Conservation (phyloP, 2,113 vertebrate genomes). For the Chaetura pelagica region DNA sequence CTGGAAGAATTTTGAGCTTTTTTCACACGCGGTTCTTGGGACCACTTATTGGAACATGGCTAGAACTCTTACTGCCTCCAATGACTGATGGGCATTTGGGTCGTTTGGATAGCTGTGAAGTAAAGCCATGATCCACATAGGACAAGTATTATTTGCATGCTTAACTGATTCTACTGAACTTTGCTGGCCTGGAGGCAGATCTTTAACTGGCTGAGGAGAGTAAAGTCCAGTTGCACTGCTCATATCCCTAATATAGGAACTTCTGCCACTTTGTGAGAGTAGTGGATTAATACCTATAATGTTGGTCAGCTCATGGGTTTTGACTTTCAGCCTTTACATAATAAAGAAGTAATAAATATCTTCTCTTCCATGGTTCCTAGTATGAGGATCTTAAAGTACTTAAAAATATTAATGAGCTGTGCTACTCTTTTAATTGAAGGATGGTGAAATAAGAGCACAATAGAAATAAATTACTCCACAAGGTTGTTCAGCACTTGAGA, state of each 20-base stretch:
- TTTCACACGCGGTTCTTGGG: not conserved
- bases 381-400: not conserved
- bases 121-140: fast-evolving
- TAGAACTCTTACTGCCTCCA: not conserved
- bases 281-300: not conserved
- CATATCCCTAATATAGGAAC: not conserved
- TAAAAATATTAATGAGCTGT: not conserved
- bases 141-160: not conserved
- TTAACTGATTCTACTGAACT: not conserved
- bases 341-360: not conserved
- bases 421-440: not conserved
- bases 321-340: not conserved
- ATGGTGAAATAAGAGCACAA: not conserved
- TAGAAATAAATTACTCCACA: not conserved
- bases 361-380: not conserved
- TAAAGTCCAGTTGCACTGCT: not conserved
- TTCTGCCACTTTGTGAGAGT: not conserved
- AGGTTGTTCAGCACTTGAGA: fast-evolving
- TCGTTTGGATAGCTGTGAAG: not conserved
- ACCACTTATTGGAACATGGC: not conserved
- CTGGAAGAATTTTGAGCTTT: not conserved
- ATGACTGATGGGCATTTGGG: not conserved
- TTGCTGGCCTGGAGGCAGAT: not conserved
- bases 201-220: not conserved
- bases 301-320: not conserved